phyloP scores from a whole-genome alignment of 2,113 vertebrate genomes.

The Nesogale talazaci region DNA sequence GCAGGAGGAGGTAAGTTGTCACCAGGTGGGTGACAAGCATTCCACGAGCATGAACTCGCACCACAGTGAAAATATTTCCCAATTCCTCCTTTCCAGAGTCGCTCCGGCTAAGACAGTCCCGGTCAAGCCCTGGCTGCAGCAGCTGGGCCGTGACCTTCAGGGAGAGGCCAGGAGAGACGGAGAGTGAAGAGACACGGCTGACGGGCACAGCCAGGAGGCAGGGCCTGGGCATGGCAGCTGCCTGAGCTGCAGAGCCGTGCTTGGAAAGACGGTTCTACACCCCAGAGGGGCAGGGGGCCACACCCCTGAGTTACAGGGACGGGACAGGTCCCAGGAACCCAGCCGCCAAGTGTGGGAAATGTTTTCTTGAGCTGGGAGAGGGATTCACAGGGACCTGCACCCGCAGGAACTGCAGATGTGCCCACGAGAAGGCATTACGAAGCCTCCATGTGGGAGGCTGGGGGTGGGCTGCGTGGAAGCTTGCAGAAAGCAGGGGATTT shows the following conservation, averaged over 20 bases:
- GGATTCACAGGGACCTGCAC: not conserved
- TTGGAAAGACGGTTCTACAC: not conserved
- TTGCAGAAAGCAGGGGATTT: not conserved
- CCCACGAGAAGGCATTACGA: accelerated
- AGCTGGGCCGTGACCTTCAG: not conserved
- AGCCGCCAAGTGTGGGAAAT: not conserved
- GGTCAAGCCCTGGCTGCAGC: too few species aligned
- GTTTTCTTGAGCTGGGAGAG: not conserved
- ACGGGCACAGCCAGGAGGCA: not conserved
- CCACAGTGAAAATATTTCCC: not conserved
- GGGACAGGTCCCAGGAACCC: not conserved
- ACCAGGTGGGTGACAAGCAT: not conserved
- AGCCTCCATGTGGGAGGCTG: not conserved
- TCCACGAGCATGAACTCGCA: not conserved
- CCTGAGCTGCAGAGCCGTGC: accelerated
- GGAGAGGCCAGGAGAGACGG: not conserved
- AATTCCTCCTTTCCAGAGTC: not conserved
- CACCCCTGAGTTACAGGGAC: not conserved
- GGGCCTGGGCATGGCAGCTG: not conserved
- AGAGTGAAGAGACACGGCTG: not conserved
- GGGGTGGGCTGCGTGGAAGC: not conserved
- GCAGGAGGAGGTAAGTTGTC: not conserved
- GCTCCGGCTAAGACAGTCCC: not conserved
- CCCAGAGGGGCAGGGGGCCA: not conserved
- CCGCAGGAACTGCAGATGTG: not conserved